A percentile compares a stretch with the other conserved stretches of the same genome.
phyloP scores from a whole-genome alignment of 1,140 invertebrate species.

The Ladona fulva region DNA sequence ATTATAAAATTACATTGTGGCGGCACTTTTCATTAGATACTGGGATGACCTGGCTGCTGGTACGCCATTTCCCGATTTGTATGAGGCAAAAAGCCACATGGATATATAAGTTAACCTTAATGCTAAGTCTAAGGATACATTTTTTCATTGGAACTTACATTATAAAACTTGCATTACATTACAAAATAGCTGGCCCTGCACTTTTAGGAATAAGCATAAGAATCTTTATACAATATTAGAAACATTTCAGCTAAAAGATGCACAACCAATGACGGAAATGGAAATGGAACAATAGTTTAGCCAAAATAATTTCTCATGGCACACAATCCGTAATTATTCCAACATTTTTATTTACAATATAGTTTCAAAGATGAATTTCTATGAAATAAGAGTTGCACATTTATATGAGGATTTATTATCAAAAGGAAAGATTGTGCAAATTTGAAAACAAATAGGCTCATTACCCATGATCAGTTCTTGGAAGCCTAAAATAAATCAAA shows the following conservation, averaged over 20 bases:
- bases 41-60: not conserved
- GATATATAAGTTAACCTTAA: conserved; percentile 11
- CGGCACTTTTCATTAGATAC: conserved; percentile 7
- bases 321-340: conserved; percentile 7
- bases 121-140: not conserved
- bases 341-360: conserved; percentile 5
- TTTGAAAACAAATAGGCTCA: not conserved
- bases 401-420: not conserved
- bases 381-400: not conserved
- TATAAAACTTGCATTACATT: conserved; percentile 16
- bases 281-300: conserved; percentile 12
- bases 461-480: conserved; percentile 5
- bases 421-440: not conserved
- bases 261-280: not conserved
- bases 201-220: conserved; percentile 14
- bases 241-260: conserved; percentile 7
- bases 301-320: conserved; percentile 11
- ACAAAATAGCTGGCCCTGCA: conserved; percentile 15
- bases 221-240: conserved; percentile 15
- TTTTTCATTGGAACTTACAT: conserved; percentile 16
- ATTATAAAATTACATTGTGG: not conserved
- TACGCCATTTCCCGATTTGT: not conserved
- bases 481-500: not conserved
- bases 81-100: not conserved
- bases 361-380: not conserved